phyloP scores from a whole-genome alignment of 2,888 invertebrate species.

The Ormyrus rosae region DNA sequence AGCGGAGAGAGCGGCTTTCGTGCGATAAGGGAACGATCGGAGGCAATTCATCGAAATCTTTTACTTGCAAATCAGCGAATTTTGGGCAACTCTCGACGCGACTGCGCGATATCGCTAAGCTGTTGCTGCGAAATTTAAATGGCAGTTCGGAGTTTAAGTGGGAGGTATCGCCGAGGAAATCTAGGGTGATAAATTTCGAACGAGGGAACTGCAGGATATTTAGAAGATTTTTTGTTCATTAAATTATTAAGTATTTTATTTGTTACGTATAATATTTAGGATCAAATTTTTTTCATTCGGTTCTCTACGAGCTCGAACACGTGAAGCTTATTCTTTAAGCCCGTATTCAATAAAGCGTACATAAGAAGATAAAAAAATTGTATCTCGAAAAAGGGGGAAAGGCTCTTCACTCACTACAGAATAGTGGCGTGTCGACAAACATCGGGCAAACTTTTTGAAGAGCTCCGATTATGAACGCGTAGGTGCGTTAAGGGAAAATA shows the following conservation, averaged over 20 bases:
- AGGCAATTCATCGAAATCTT: slow-evolving; percentile 27
- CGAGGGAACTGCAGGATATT: too few species aligned
- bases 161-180: too few species aligned
- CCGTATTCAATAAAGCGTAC: background rate
- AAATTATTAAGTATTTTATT: background rate
- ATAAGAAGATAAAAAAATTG: slow-evolving; percentile 34
- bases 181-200: too few species aligned
- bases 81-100: background rate
- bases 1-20: background rate
- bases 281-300: too few species aligned
- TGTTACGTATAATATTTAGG: too few species aligned
- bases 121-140: background rate
- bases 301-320: too few species aligned
- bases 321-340: background rate
- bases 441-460: slow-evolving; percentile 45
- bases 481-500: slow-evolving; percentile 29
- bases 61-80: slow-evolving; percentile 45
- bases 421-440: slow-evolving; percentile 42
- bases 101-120: background rate
- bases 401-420: background rate
- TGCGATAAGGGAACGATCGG: slow-evolving; percentile 37
- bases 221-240: background rate
- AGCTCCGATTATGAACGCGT: slow-evolving; percentile 43
- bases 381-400: slow-evolving; percentile 6
- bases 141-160: too few species aligned